These are phyloP conservation scores for Heterodera schachtii DNA, from an alignment of 1,140 invertebrate species.

Conservation along the genomic window DNA sequence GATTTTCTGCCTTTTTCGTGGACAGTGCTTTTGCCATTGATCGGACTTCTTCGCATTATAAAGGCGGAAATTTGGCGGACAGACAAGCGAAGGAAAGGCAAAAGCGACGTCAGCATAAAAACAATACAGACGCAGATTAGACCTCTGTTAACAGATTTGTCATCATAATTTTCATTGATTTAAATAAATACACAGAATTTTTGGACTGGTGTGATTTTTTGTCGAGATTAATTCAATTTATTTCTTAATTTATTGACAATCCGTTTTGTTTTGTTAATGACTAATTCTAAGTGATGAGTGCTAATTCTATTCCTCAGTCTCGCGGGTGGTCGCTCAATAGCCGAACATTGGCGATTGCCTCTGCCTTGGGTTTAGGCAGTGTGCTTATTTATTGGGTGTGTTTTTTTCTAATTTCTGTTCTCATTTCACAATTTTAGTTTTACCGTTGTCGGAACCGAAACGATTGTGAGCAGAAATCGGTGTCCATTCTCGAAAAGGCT, in stretches of 20 bases:
- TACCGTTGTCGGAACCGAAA: neutral
- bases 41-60: conserved; percentile 72
- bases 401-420: neutral
- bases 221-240: neutral
- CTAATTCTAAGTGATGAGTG: neutral
- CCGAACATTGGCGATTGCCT: neutral
- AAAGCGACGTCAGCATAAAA: neutral
- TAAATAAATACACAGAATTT: too few species aligned
- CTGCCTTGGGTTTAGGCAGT: neutral
- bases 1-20: conserved; percentile 67
- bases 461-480: neutral
- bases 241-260: neutral
- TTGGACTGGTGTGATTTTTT: neutral
- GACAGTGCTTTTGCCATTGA: conserved; percentile 62
- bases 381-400: neutral
- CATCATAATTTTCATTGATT: too few species aligned
- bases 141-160: neutral
- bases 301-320: neutral
- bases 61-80: conserved; percentile 48
- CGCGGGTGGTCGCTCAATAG: neutral
- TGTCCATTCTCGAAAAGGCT: neutral
- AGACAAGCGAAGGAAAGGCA: conserved; percentile 37
- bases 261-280: neutral
- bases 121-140: neutral
- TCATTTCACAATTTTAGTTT: neutral